phyloP scores from a whole-genome alignment of 2,888 invertebrate species.

The Napeogenes sylphis region DNA sequence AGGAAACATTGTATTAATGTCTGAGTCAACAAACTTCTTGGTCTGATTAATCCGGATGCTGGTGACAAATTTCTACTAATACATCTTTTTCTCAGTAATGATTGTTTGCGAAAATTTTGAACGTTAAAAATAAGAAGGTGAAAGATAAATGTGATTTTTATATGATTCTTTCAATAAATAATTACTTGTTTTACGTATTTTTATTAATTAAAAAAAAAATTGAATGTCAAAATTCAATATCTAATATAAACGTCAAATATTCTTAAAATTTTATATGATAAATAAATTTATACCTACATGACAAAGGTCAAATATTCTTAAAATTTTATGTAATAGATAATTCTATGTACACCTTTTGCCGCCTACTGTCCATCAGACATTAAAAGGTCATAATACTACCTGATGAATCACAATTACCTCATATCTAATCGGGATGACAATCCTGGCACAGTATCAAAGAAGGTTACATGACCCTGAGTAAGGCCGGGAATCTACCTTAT shows the following conservation, averaged over 20 bases:
- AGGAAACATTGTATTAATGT: background rate
- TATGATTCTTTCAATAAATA: slow-evolving; percentile 2
- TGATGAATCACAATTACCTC: background rate
- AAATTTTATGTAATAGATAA: too few species aligned
- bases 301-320: too few species aligned
- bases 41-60: background rate
- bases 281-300: too few species aligned
- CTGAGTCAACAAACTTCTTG: background rate
- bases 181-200: slow-evolving; percentile 1
- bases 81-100: background rate
- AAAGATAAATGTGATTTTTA: background rate
- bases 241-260: too few species aligned
- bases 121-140: background rate
- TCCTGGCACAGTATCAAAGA: slow-evolving; percentile 23
- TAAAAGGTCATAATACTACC: too few species aligned
- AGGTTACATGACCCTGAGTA: slow-evolving; percentile 25
- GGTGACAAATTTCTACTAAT: background rate
- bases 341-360: too few species aligned
- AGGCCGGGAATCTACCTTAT: slow-evolving; percentile 20
- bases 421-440: background rate
- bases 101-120: background rate
- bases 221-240: too few species aligned
- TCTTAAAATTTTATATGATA: too few species aligned
- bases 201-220: background rate
- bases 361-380: too few species aligned